phyloP scores from a whole-genome alignment of 2,113 vertebrate species.

The Pelobates fuscus region DNA sequence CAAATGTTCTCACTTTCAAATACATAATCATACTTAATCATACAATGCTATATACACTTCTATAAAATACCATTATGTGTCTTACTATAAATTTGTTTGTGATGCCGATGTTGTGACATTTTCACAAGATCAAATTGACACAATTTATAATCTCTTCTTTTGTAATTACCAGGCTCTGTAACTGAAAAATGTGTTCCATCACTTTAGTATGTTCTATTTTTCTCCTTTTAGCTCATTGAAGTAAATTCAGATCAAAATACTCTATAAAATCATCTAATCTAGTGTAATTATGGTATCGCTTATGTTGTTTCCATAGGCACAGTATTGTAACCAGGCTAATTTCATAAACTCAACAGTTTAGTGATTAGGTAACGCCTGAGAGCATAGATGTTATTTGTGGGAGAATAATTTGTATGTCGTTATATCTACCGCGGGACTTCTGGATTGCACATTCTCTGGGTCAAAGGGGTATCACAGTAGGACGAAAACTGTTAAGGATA shows the following conservation, averaged over 20 bases:
- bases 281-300: background rate
- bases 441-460: slow-evolving; percentile 16
- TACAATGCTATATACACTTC: too few relatives aligned
- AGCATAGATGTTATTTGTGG: slow-evolving; percentile 8
- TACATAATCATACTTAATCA: too few relatives aligned
- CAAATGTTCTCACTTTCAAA: too few relatives aligned
- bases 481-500: slow-evolving; percentile 15
- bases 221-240: background rate
- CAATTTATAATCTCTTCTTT: background rate
- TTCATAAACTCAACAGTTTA: background rate
- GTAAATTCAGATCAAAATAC: background rate
- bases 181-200: background rate
- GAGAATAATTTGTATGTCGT: slow-evolving; percentile 30
- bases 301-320: background rate
- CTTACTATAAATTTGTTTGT: too few relatives aligned
- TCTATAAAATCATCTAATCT: background rate
- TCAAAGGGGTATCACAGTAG: slow-evolving; percentile 19
- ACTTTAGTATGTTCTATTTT: background rate
- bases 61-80: too few relatives aligned
- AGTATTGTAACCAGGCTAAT: background rate
- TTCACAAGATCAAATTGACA: too few relatives aligned
- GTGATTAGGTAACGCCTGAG: background rate
- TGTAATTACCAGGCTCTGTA: background rate
- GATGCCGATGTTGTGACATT: too few relatives aligned
- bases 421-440: slow-evolving; percentile 1